Conservation (phyloP, 2,797 vertebrate genomes). For the Cossypha dichroa region DNA sequence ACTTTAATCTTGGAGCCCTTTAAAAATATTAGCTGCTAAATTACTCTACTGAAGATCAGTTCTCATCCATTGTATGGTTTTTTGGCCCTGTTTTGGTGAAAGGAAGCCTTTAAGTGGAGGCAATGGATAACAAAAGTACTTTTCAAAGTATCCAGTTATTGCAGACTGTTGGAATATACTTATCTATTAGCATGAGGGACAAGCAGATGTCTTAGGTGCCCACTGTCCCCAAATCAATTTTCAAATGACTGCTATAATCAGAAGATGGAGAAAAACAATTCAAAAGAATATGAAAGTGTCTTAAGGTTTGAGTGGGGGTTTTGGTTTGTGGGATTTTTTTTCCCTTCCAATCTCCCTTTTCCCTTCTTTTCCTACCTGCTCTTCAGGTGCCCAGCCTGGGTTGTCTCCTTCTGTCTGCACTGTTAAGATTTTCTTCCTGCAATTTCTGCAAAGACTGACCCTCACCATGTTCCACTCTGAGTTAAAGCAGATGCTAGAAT, state of each 20-base stretch:
- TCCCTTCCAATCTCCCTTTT: not conserved
- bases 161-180: not conserved
- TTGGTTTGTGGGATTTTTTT: not conserved
- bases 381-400: not conserved
- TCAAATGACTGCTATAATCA: not conserved
- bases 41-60: not conserved
- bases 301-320: fast-evolving
- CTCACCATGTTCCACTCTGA: not conserved
- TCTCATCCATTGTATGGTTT: not conserved
- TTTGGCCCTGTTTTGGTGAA: not conserved
- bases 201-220: not conserved
- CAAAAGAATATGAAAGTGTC: not conserved
- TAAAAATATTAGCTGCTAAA: not conserved
- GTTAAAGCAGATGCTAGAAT: not conserved
- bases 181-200: not conserved
- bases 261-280: not conserved
- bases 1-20: not conserved
- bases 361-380: not conserved
- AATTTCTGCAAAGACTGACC: not conserved
- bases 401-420: not conserved
- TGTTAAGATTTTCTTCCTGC: not conserved
- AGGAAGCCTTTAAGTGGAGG: not conserved
- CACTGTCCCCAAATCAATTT: not conserved
- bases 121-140: not conserved
- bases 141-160: not conserved